Evolutionary conservation across 2,888 invertebrate genomes (phyloP).

Genomic region (Sphaeridia pumilis): DNA sequence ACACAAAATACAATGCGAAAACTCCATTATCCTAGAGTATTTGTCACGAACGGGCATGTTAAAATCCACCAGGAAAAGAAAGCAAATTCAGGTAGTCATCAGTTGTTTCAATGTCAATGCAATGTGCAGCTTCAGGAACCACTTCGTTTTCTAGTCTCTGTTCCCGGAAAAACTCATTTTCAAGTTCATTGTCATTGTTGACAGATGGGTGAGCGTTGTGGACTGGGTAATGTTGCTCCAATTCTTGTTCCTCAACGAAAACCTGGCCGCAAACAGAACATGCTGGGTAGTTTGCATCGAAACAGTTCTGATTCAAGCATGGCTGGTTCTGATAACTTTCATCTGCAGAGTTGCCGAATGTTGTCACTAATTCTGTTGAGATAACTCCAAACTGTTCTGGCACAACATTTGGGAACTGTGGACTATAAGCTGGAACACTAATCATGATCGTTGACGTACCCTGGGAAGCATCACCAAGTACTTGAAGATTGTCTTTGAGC

Average conservation of each 20-base stretch:
- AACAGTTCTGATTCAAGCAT: neutral
- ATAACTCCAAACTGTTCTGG: neutral
- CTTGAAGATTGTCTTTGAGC: neutral
- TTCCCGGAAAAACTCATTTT: neutral
- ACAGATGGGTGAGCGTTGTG: no score
- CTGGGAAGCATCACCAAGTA: slow-evolving; percentile 3
- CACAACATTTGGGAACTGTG: neutral
- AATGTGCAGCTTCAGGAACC: slow-evolving; percentile 8
- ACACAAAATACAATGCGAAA: no score
- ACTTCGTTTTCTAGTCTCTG: neutral
- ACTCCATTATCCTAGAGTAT: no score
- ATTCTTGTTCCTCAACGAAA: slow-evolving; percentile 1
- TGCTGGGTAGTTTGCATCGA: neutral
- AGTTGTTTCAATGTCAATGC: slow-evolving; percentile 12
- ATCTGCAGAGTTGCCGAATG: neutral
- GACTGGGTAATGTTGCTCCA: slow-evolving; percentile 3
- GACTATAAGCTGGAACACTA: slow-evolving; percentile 5
- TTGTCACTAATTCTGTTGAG: neutral
- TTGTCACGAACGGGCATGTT: no score
- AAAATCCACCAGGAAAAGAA: no score
- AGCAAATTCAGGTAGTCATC: slow-evolving; percentile 10
- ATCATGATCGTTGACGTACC: neutral
- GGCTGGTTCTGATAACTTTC: neutral
- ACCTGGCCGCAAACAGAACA: slow-evolving; percentile 9
- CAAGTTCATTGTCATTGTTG: no score